Percentiles rank a stretch among this genome's conserved stretches.
These are phyloP conservation scores for Pyrocoelia pectoralis DNA, from an alignment of 2,888 invertebrate genomes.

Conservation along the genomic window DNA sequence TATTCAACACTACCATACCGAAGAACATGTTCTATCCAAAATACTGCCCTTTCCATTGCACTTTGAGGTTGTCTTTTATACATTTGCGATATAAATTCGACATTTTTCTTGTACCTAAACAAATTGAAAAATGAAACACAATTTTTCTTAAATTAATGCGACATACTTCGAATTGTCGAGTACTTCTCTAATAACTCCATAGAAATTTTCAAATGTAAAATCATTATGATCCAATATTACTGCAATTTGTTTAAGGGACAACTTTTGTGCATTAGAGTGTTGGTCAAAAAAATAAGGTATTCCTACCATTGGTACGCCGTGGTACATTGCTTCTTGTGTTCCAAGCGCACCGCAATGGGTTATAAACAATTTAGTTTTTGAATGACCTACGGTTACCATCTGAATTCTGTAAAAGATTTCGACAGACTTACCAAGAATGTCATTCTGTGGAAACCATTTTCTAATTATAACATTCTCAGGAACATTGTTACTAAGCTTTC, in stretches of 20 bases:
- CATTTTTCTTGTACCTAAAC: constrained; percentile 39
- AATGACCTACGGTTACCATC: constrained; percentile 39
- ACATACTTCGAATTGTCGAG: constrained; percentile 19
- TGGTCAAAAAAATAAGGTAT: constrained; percentile 44
- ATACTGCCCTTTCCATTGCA: constrained; percentile 37
- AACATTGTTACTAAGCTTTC: constrained; percentile 43
- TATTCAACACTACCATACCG: constrained; percentile 32
- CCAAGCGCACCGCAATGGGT: constrained; percentile 44
- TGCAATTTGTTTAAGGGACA: constrained; percentile 8
- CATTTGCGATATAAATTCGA: constrained; percentile 32
- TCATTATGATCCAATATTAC: constrained; percentile 10
- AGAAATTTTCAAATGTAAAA: constrained; percentile 17
- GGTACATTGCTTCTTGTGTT: constrained; percentile 43
- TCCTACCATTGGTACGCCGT: constrained; percentile 43
- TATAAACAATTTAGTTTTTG: constrained; percentile 44
- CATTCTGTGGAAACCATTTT: constrained; percentile 56
- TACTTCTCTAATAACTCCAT: constrained; percentile 12
- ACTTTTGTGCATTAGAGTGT: constrained; percentile 17
- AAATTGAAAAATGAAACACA: too few relatives aligned
- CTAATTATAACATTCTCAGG: constrained; percentile 52
- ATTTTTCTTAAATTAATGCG: too few relatives aligned
- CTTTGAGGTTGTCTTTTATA: constrained; percentile 38
- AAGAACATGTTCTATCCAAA: constrained; percentile 40
- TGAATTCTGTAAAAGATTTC: not conserved
- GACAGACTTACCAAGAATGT: constrained; percentile 49